Base-by-base conservation (phyloP, 2,113 vertebrate species). In the Echinops telfairi region DNA sequence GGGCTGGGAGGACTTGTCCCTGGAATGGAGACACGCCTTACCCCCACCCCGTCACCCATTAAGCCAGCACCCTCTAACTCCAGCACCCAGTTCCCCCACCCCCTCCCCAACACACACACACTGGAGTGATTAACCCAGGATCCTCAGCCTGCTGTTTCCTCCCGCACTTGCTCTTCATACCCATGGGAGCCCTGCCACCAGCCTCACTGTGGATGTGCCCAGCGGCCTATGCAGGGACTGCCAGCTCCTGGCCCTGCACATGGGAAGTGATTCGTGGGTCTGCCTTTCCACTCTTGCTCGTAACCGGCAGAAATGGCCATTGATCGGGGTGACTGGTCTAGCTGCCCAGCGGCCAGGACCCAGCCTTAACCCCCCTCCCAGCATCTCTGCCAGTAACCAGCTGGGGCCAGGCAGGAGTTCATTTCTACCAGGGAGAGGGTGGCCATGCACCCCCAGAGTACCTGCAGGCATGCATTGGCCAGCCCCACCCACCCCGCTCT, bases 371-470 rank as follows among this genome's bases (percentile, higher is more conserved):
- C 14, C 9, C n/a, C 36, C 11, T 68, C 10, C 57, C 75, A 4
- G 8, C 0, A 22, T 73, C 17, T 43, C 27, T 87, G 47, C 78
- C 29, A 12, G 38, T 58, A 1, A 5, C 33, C 40, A 6, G 19
- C 38, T 3, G 33, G 70, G 23, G 33, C 47, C 25, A 12, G 62
- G n/a, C 16, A 2, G 14, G 16, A 0, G 19, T 40, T 60, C 2
- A 2, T 23, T 58, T 58, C 78, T 27, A 7, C 64, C 78, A 15
- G 22, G 33, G 60, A 27, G 33, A 43, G 7, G 31, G 11, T 20
- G 47, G 71, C 53, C 0, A 0, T 10, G 12, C 23, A 68, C 8
- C 0, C 17, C 10, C 12, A 4, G 3, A 0, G 0, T 2, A 19
- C 43, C 22, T 6, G 17, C 64, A 47, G 19, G 38, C 70, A 16